Percentiles rank a stretch among this genome's conserved stretches.
These are phyloP conservation scores for Antitype chi DNA, from an alignment of 2,888 invertebrate species.

Conservation along the genomic window DNA sequence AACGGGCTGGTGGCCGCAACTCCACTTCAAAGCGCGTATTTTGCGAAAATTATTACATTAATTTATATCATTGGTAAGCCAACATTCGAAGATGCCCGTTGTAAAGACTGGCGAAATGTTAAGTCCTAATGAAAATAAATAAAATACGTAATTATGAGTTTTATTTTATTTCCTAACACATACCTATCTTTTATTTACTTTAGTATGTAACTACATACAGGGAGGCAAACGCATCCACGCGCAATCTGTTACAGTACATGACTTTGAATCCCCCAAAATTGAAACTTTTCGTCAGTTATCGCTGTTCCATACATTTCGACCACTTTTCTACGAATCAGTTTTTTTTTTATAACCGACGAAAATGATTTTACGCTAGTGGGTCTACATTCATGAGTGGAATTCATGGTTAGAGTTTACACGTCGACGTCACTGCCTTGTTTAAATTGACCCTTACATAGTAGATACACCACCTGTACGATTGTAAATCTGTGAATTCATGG, in stretches of 20 bases:
- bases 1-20: neutral
- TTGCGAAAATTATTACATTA: neutral
- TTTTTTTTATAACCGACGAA: too few species aligned
- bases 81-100: neutral
- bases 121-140: conserved; percentile 4
- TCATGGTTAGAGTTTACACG: too few species aligned
- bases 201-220: too few species aligned
- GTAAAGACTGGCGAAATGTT: neutral
- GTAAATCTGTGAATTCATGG: neutral
- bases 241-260: too few species aligned
- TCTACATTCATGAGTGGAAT: too few species aligned
- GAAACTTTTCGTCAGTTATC: too few species aligned
- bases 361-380: too few species aligned
- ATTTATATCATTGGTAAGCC: neutral
- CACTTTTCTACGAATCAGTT: too few species aligned
- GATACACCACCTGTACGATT: neutral
- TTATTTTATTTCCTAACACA: neutral
- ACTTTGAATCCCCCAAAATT: too few species aligned
- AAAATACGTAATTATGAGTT: neutral
- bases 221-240: too few species aligned
- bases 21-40: neutral
- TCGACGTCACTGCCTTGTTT: neutral
- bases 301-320: too few species aligned
- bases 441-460: neutral
- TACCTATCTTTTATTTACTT: neutral